Evolutionary conservation across 2,113 vertebrate genomes (phyloP).

Genomic region (Paradoxurus hermaphroditus): DNA sequence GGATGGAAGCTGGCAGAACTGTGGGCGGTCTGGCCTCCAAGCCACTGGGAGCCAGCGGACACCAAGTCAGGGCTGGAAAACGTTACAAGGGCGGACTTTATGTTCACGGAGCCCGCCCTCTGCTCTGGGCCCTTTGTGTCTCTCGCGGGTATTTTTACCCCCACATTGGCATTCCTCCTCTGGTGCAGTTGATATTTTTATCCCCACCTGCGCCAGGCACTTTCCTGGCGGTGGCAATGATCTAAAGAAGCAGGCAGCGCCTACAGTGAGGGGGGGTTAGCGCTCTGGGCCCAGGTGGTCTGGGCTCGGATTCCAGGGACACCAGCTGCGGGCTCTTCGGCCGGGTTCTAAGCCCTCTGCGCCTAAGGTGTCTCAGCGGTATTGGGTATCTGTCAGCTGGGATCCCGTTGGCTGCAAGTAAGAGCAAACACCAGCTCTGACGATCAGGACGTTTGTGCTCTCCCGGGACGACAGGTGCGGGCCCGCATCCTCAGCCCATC

Average conservation of each 20-base stretch:
- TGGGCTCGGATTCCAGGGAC: not conserved
- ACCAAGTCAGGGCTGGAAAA: no score
- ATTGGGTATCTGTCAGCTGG: not conserved
- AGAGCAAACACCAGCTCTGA: not conserved
- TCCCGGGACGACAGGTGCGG: not conserved
- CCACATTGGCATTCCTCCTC: not conserved
- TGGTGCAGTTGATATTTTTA: not conserved
- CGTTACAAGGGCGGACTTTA: not conserved
- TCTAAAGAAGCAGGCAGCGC: no score
- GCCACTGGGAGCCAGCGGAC: not conserved
- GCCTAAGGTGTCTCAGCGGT: not conserved
- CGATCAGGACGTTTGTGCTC: not conserved
- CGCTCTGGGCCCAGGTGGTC: not conserved
- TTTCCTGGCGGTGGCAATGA: not conserved
- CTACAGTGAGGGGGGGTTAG: not conserved
- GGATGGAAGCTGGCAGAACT: not conserved
- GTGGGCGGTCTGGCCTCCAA: not conserved
- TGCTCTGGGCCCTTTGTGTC: no score
- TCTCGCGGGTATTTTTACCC: not conserved
- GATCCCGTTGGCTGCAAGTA: not conserved
- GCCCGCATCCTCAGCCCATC: fast-evolving
- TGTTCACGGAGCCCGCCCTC: fast-evolving
- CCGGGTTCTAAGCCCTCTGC: not conserved
- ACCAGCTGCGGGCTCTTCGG: not conserved
- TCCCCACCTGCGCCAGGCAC: not conserved